A percentile compares a stretch with the other conserved stretches of the same genome.
phyloP scores from a whole-genome alignment of 2,113 vertebrate species.

The Ictalurus punctatus region DNA sequence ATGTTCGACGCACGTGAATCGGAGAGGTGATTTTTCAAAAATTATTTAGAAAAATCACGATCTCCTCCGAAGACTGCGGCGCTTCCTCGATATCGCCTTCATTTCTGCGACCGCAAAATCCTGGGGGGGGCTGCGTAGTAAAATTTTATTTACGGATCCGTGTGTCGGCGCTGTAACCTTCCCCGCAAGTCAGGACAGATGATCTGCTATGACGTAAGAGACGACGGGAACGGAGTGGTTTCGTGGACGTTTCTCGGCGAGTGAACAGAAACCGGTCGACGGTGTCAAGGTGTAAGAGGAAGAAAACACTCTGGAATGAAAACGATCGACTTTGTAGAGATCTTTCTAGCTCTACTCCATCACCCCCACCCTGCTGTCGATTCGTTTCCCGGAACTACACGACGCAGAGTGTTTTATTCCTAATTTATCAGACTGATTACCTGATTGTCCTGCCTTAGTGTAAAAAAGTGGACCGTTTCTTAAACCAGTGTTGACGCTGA shows the following conservation, averaged over 20 bases:
- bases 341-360: background rate
- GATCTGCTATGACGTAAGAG: background rate
- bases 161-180: background rate
- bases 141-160: background rate
- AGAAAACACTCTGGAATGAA: background rate
- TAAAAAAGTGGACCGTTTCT: background rate
- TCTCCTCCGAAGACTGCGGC: no score
- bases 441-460: background rate
- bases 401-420: background rate
- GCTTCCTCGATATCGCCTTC: no score
- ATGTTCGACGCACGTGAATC: no score
- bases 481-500: background rate
- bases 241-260: background rate
- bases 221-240: background rate
- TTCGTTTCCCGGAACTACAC: background rate
- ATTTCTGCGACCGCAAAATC: no score
- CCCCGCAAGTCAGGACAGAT: background rate
- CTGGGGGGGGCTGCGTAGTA: no score
- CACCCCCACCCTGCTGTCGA: background rate
- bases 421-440: background rate
- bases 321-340: background rate
- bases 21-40: no score
- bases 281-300: background rate
- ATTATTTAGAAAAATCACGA: no score
- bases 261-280: background rate